These are phyloP conservation scores for Rhagophthalmus giganteus DNA, from an alignment of 2,888 invertebrate species.

Conservation along the genomic window DNA sequence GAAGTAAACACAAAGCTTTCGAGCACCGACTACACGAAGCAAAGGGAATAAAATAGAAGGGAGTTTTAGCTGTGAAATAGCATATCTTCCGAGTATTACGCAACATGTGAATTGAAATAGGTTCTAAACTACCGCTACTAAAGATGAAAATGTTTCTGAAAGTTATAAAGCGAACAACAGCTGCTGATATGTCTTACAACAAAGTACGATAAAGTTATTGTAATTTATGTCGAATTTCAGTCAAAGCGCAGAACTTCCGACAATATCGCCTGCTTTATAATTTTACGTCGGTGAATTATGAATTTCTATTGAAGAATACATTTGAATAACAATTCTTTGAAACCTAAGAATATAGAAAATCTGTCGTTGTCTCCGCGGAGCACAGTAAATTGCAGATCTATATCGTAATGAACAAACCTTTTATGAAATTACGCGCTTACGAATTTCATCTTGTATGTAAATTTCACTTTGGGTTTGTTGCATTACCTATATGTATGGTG, in stretches of 20 bases:
- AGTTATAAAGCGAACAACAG: conserved; percentile 19
- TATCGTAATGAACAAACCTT: conserved; percentile 42
- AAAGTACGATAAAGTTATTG: conserved; percentile 28
- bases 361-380: conserved; percentile 33
- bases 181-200: conserved; percentile 26
- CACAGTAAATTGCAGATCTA: conserved; percentile 37
- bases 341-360: conserved; percentile 22
- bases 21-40: conserved; percentile 3
- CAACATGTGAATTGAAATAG: conserved; percentile 16
- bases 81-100: conserved; percentile 9
- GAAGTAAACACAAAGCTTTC: background rate
- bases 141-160: conserved; percentile 19
- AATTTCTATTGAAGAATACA: conserved; percentile 16
- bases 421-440: conserved; percentile 48
- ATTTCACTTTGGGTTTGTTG: conserved; percentile 42
- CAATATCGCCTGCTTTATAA: conserved; percentile 18
- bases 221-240: conserved; percentile 29
- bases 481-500: conserved; percentile 12
- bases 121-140: conserved; percentile 9
- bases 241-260: conserved; percentile 16
- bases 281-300: conserved; percentile 20
- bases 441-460: conserved; percentile 47
- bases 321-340: conserved; percentile 18
- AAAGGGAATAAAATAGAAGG: conserved; percentile 5
- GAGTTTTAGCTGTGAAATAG: conserved; percentile 3